Conservation (phyloP, 2,797 vertebrate genomes). For the Pantherophis alleghaniensis region DNA sequence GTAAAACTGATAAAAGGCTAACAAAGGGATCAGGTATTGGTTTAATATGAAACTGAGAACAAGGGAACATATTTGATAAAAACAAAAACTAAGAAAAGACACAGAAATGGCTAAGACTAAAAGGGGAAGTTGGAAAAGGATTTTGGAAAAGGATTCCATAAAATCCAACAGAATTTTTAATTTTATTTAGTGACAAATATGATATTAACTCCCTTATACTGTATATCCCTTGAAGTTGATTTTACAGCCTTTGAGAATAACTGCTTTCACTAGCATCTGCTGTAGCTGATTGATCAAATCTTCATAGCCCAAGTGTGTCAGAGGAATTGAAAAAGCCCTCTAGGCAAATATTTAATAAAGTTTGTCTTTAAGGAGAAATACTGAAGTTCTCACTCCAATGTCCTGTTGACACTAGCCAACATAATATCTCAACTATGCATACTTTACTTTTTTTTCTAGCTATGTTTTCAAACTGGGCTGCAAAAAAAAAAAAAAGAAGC, state of each 20-base stretch:
- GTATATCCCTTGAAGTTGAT: slow-evolving; percentile 23
- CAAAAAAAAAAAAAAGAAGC: background rate
- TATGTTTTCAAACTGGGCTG: background rate
- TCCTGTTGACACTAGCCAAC: slow-evolving; percentile 37
- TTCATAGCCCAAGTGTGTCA: slow-evolving; percentile 35
- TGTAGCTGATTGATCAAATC: slow-evolving; percentile 45
- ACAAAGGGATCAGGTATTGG: slow-evolving; percentile 42
- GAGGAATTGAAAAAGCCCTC: background rate
- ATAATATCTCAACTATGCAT: background rate
- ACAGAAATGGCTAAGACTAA: slow-evolving; percentile 32
- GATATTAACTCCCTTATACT: slow-evolving; percentile 32
- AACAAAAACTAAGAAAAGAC: slow-evolving; percentile 58
- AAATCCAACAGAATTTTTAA: slow-evolving; percentile 38
- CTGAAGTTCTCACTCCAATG: slow-evolving; percentile 41
- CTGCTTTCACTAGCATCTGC: slow-evolving; percentile 41
- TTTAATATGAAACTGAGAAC: slow-evolving; percentile 50
- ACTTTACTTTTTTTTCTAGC: background rate
- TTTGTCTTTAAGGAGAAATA: slow-evolving; percentile 57
- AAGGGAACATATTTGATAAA: slow-evolving; percentile 49
- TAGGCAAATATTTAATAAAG: slow-evolving; percentile 58
- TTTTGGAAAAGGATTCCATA: slow-evolving; percentile 41
- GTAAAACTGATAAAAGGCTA: background rate
- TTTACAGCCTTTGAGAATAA: slow-evolving; percentile 5
- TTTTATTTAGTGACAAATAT: slow-evolving; percentile 31
- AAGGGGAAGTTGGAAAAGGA: slow-evolving; percentile 35